phyloP scores from a whole-genome alignment of 2,888 invertebrate species.

The Conchocele bisecta region DNA sequence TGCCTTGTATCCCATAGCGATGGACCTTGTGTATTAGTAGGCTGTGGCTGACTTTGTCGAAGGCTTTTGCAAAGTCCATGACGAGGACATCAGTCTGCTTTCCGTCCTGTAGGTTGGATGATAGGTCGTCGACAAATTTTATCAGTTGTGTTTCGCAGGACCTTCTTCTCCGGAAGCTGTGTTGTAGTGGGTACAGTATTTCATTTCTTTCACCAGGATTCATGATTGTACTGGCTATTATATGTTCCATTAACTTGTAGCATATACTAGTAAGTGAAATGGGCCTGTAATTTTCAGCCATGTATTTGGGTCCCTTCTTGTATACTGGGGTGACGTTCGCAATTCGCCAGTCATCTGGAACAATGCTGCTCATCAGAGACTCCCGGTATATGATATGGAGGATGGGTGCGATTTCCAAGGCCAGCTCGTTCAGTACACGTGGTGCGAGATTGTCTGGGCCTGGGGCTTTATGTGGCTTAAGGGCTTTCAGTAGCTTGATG shows the following conservation, averaged over 20 bases:
- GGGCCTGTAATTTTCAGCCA: conserved; percentile 28
- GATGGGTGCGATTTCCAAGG: conserved; percentile 4
- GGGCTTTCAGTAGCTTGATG: conserved; percentile 1
- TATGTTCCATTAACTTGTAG: conserved; percentile 26
- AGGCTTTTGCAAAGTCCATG: conserved; percentile 9
- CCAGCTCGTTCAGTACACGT: conserved; percentile 5
- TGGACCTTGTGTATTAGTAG: too few relatives aligned
- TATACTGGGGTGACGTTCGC: conserved; percentile 18
- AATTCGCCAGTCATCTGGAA: conserved; percentile 13
- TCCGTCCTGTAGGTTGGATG: background rate
- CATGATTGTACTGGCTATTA: background rate
- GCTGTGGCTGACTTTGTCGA: too few relatives aligned
- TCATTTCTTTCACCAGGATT: background rate
- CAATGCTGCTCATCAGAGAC: conserved; percentile 12
- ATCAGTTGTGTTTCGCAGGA: conserved; percentile 6
- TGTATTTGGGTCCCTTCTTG: conserved; percentile 24
- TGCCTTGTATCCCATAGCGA: too few relatives aligned
- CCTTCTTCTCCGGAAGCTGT: conserved; percentile 2
- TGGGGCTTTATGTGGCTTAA: conserved; percentile 9
- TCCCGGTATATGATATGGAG: background rate
- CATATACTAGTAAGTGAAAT: conserved; percentile 26
- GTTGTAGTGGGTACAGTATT: conserved; percentile 1
- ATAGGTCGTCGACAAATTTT: background rate
- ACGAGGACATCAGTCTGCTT: background rate
- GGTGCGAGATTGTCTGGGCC: conserved; percentile 8